Base-by-base conservation (phyloP, 2,888 invertebrate genomes). In the Leptinotarsa rubiginosa region DNA sequence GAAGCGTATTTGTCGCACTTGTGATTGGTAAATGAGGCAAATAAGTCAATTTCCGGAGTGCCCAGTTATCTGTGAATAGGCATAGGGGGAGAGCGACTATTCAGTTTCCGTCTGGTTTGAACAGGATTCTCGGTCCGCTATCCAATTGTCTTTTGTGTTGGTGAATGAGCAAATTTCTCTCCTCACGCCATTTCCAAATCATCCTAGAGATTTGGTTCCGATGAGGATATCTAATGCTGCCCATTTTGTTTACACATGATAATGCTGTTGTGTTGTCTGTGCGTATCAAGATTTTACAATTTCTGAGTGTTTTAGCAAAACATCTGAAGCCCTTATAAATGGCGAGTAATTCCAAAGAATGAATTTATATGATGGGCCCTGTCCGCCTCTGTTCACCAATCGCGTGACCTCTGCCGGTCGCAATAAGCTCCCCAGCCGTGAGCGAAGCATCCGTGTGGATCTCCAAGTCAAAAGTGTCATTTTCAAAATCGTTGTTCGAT, bases 361-460 rank as follows among this genome's bases (percentile, higher is more conserved):
- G 20, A 68, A 73, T 77, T 82, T 75, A 67, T 83, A 78, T 70
- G 81, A 67, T 47, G 52, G 25, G 3, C 16, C 50, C 52, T 73
- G 70, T 74, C 81, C 69, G 25, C 10, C 10, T 12, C 49, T 22
- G 72, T 69, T 81, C 82, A 83, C 62, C 75, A 80, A n/a, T 81
- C 81, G 69, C 74, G 70, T 13, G 77, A 70, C 25, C 47, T 74
- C 18, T 75, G 65, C 2, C 16, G 41, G 41, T 41, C 41, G 65
- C 74, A 80, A 20, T 62, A 62, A n/a, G 76, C 81, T 7, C 81
- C 81, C 81, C 79, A 82, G 5, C 83, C 81, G 78, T 74, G 50
- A 66, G 18, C 15, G 64, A 75, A 15, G 77, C 75, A 52, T 78
- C 78, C 20, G 76, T 69, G 56, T 66, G 77, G 56, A 79, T 77